A percentile compares a stretch with the other conserved stretches of the same genome.
Evolutionary conservation across 2,888 invertebrate species (phyloP).

Genomic region (Oxytorus armatus): DNA sequence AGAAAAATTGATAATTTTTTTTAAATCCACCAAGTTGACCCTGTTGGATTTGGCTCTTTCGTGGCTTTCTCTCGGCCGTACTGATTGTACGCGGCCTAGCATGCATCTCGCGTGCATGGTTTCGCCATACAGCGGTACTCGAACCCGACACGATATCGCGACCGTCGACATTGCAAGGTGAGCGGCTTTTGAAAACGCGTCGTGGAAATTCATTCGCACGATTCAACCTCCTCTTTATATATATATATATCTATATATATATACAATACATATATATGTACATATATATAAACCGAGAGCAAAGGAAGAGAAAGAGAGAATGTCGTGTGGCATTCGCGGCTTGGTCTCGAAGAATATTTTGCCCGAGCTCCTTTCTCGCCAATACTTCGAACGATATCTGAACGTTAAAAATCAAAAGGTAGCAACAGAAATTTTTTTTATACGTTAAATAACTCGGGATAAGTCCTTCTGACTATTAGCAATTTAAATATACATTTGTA

Average conservation of each 20-base stretch:
- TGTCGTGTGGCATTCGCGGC: constrained; percentile 29
- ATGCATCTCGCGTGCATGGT: constrained; percentile 34
- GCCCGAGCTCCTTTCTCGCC: constrained; percentile 62
- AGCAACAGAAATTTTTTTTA: not conserved
- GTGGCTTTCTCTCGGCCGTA: constrained; percentile 39
- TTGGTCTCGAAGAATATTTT: constrained; percentile 51
- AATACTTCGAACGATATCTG: constrained; percentile 11
- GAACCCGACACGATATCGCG: constrained; percentile 51
- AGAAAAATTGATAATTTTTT: not conserved
- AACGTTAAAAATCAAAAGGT: not conserved
- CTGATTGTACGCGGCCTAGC: constrained; percentile 13
- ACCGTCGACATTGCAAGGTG: constrained; percentile 69
- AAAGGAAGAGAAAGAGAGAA: constrained; percentile 8
- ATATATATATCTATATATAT: not conserved
- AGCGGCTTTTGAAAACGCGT: constrained; percentile 66
- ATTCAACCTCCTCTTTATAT: constrained; percentile 31
- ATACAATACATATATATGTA: not conserved
- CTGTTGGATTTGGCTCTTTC: not conserved
- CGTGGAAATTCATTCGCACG: constrained; percentile 63
- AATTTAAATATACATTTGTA: not conserved
- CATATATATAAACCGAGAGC: not conserved
- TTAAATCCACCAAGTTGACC: not conserved
- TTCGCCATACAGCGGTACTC: constrained; percentile 17
- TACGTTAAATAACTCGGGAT: not conserved
- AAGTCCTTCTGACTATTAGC: not conserved